Evolutionary conservation across 2,888 invertebrate genomes (phyloP).

Genomic region (Smittia aterrima): DNA sequence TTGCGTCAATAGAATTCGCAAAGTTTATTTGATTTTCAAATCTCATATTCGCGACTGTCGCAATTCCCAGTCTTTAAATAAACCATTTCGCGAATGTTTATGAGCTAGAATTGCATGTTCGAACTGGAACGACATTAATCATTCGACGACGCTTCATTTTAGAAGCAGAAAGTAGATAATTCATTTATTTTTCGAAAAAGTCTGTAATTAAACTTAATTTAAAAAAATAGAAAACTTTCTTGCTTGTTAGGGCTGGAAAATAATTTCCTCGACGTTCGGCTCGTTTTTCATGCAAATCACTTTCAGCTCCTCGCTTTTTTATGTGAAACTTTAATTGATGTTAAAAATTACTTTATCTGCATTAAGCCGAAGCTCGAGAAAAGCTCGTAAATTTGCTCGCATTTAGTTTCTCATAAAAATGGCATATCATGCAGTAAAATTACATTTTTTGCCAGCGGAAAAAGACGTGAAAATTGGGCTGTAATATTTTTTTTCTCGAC

Average conservation of each 20-base stretch:
- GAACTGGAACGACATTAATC: neutral
- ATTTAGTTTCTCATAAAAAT: neutral
- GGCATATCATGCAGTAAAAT: conserved; percentile 40
- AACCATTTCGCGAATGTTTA: neutral
- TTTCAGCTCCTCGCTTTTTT: neutral
- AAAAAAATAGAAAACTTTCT: neutral
- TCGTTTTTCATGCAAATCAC: conserved; percentile 40
- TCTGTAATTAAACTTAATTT: neutral
- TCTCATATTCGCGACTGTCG: too few relatives aligned
- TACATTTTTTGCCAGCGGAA: conserved; percentile 31
- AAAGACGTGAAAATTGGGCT: conserved; percentile 29
- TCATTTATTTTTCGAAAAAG: neutral
- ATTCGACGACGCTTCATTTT: neutral
- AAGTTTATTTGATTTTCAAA: too few relatives aligned
- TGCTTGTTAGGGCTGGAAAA: neutral
- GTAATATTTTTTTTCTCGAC: conserved; percentile 10
- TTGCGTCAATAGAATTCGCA: too few relatives aligned
- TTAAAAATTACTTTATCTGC: conserved; percentile 40
- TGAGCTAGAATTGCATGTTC: neutral
- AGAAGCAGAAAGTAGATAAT: neutral
- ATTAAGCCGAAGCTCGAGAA: conserved; percentile 7
- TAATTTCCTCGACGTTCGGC: neutral
- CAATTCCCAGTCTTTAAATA: too few relatives aligned
- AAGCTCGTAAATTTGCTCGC: conserved; percentile 25
- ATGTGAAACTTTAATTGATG: conserved; percentile 38